These are phyloP conservation scores for Datnioides undecimradiatus DNA, from an alignment of 2,113 vertebrate genomes.

Conservation along the genomic window DNA sequence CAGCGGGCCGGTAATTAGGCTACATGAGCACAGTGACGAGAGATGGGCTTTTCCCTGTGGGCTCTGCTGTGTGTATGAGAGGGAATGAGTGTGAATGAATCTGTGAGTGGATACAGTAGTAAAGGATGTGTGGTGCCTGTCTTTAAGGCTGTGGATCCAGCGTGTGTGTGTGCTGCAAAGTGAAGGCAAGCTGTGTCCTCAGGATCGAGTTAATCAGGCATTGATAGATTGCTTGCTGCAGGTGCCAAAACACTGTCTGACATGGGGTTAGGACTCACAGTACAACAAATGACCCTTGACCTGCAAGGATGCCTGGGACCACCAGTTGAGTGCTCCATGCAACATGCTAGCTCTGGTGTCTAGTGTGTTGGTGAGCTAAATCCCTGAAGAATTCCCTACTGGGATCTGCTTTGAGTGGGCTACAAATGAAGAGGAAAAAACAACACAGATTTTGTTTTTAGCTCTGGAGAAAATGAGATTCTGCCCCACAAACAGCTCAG, in stretches of 20 bases:
- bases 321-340: slow-evolving; percentile 33
- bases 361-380: not conserved
- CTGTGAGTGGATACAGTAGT: slow-evolving; percentile 41
- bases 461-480: slow-evolving; percentile 56
- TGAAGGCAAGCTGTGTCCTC: slow-evolving; percentile 54
- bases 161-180: slow-evolving; percentile 11
- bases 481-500: slow-evolving; percentile 45
- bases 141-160: slow-evolving; percentile 29
- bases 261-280: slow-evolving; percentile 50
- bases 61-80: slow-evolving; percentile 58
- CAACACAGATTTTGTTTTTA: slow-evolving; percentile 46
- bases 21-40: slow-evolving; percentile 77
- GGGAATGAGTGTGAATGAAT: slow-evolving; percentile 64
- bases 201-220: slow-evolving; percentile 69
- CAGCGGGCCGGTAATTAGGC: slow-evolving; percentile 81
- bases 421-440: slow-evolving; percentile 33
- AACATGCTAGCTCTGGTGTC: slow-evolving; percentile 35
- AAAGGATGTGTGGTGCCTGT: slow-evolving; percentile 37
- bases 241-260: slow-evolving; percentile 74
- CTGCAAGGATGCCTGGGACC: slow-evolving; percentile 40
- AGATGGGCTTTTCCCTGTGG: slow-evolving; percentile 80
- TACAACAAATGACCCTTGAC: slow-evolving; percentile 65
- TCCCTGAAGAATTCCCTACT: slow-evolving; percentile 3
- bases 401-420: slow-evolving; percentile 2
- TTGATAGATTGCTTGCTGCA: slow-evolving; percentile 68